Base-by-base conservation (phyloP, 2,888 invertebrate species). In the Drosophila mulleri region DNA sequence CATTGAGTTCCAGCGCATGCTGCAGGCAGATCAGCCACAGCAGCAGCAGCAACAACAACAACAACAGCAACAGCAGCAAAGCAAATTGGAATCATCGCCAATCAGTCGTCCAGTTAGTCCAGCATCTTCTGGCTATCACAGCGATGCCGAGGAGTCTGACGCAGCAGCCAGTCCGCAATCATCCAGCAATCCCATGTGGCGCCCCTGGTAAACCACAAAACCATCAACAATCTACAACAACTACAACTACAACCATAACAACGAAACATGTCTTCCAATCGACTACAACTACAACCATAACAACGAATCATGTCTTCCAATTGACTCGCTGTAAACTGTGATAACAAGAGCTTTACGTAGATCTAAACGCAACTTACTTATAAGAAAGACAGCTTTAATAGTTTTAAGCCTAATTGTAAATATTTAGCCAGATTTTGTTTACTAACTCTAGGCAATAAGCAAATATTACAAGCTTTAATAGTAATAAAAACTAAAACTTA, bases 1-100 rank as follows among this genome's bases (percentile, higher is more conserved):
- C 23, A 96, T 96, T 93, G 95, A 96, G 73, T 94, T 98, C 87
- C 97, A 97, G 75, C 91, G 88, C 73, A 82, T 92, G 75, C 72
- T 91, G 45, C 81, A 83, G 64, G 61, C 77, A 23, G 88, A 86
- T 64, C 79, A 80, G 58, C 39, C 26, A 41, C 71, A 68, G 12
- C 52, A 70, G 18, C 58, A n/a, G n/a, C n/a, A n/a, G n/a, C n/a
- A 75, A 14, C 58, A 61, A 8, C 70, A 68, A 14, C 52, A 70
- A 20, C 58, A 75, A n/a, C 58, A 61, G 6, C 70, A 67, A 29
- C 73, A 65, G 37, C 54, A 73, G 35, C 23, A 64, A 58, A 52
- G 37, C 67, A 52, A 83, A 72, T 65, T 75, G 73, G 70, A 63
- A 63, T 72, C 83, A 20, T 45, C 72, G 57, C 42, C 74, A 18